phyloP scores from a whole-genome alignment of 2,797 vertebrate genomes.

The Artibeus lituratus region DNA sequence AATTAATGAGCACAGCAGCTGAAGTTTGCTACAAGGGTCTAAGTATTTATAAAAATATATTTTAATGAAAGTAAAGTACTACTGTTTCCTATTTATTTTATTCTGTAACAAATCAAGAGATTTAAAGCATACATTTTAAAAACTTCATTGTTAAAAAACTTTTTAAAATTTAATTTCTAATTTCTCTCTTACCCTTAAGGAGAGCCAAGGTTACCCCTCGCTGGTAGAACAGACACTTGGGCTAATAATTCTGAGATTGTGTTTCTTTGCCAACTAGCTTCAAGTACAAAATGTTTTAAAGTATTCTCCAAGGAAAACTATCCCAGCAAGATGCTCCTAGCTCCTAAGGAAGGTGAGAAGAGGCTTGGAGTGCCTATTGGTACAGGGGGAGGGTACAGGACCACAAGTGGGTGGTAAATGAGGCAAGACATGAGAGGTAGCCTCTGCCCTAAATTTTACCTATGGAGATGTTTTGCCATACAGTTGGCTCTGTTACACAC shows the following conservation, averaged over 20 bases:
- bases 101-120: conserved; percentile 11
- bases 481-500: background rate
- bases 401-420: background rate
- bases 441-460: background rate
- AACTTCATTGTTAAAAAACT: background rate
- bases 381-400: fast-evolving
- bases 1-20: conserved; percentile 52
- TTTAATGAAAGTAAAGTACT: background rate
- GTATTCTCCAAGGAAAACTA: background rate
- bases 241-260: background rate
- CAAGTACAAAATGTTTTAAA: background rate
- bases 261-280: background rate
- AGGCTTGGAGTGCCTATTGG: background rate
- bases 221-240: background rate
- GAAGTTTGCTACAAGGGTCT: conserved; percentile 5
- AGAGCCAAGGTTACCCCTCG: background rate
- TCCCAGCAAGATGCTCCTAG: background rate
- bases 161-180: background rate
- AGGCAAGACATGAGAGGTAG: fast-evolving
- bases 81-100: conserved; percentile 43
- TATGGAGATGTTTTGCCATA: background rate
- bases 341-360: background rate
- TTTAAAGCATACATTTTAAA: conserved; percentile 16
- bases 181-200: conserved; percentile 14
- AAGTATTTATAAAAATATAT: conserved; percentile 27